These are phyloP conservation scores for Mimas tiliae DNA, from an alignment of 2,888 invertebrate species.

Conservation along the genomic window DNA sequence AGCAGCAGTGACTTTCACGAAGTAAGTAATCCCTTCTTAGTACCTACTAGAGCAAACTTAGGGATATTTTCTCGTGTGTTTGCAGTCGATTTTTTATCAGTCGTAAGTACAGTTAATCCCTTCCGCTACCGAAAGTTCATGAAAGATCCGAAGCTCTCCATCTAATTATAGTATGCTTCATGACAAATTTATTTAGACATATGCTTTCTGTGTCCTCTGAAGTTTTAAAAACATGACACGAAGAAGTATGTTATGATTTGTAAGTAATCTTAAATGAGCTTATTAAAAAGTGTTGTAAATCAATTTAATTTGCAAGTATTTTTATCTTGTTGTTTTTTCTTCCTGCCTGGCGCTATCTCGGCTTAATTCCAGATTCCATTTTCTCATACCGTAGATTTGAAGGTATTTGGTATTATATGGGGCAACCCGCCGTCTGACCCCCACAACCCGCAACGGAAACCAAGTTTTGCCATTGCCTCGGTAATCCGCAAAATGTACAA, in stretches of 20 bases:
- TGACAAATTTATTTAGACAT: conserved; percentile 3
- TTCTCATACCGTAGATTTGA: too few relatives aligned
- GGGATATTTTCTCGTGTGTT: background rate
- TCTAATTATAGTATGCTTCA: conserved; percentile 3
- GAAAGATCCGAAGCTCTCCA: background rate
- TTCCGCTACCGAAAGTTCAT: conserved; percentile 2
- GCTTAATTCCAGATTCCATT: too few relatives aligned
- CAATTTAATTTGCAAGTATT: conserved; percentile 7
- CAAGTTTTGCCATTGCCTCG: too few relatives aligned
- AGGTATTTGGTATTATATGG: too few relatives aligned
- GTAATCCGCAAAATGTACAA: too few relatives aligned
- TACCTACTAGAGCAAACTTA: background rate
- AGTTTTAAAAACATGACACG: conserved; percentile 6
- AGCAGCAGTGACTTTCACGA: background rate
- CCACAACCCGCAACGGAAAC: too few relatives aligned
- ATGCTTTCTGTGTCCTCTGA: conserved; percentile 1
- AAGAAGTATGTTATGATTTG: conserved; percentile 8
- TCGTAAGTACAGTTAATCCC: background rate
- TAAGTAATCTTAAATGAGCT: conserved; percentile 14
- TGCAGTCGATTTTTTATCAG: background rate
- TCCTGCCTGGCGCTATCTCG: too few relatives aligned
- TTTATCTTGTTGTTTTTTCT: background rate
- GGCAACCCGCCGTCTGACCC: too few relatives aligned
- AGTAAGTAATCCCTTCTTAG: conserved; percentile 14
- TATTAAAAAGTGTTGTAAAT: conserved; percentile 16